Evolutionary conservation across 2,113 vertebrate genomes (phyloP).

Genomic region (Athene noctua): DNA sequence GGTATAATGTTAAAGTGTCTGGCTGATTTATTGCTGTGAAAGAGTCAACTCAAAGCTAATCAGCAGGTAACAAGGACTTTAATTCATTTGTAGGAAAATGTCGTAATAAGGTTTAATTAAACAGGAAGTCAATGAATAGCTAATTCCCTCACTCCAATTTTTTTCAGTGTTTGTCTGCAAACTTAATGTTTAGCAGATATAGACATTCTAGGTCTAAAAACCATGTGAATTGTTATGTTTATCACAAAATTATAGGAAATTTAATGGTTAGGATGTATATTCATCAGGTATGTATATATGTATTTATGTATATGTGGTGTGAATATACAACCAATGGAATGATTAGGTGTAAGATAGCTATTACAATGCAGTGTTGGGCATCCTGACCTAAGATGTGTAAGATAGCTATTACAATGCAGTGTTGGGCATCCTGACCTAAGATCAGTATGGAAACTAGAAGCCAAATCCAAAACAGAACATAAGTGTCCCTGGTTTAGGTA

Average conservation of each 20-base stretch:
- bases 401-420: rapidly evolving
- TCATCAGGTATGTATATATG: rapidly evolving
- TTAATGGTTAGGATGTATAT: background rate
- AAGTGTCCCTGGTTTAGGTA: background rate
- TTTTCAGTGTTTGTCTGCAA: background rate
- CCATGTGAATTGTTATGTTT: background rate
- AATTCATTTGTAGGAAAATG: background rate
- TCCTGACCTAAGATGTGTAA: background rate
- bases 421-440: background rate
- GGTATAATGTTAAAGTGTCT: background rate
- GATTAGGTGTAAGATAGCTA: background rate
- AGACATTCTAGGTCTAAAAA: background rate
- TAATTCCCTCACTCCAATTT: background rate
- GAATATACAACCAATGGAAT: background rate
- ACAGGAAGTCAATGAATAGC: background rate
- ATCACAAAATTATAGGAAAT: background rate
- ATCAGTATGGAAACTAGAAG: background rate
- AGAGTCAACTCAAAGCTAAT: background rate
- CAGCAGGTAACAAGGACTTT: background rate
- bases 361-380: rapidly evolving
- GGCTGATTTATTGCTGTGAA: background rate
- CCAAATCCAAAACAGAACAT: background rate
- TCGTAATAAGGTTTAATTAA: constrained; percentile 1
- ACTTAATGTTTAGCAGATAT: background rate
- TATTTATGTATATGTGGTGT: too few species aligned